phyloP scores from a whole-genome alignment of 2,113 vertebrate species.

The Anoplopoma fimbria region DNA sequence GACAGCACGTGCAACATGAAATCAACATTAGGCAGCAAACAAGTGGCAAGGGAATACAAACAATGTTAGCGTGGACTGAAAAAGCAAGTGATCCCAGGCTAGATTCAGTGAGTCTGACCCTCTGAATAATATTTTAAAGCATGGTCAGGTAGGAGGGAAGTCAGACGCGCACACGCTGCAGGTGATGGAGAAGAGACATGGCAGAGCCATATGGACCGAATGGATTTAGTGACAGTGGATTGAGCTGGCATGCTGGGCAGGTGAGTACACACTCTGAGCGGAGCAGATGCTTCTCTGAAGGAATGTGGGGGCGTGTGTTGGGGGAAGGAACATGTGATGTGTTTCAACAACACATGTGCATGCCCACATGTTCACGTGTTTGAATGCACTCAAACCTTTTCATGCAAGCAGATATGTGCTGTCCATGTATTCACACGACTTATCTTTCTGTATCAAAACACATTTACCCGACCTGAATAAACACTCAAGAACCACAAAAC shows the following conservation, averaged over 20 bases:
- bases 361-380: background rate
- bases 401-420: background rate
- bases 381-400: background rate
- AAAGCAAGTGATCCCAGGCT: conserved; percentile 19
- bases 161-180: background rate
- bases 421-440: background rate
- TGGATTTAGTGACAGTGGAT: conserved; percentile 51
- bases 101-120: conserved; percentile 19
- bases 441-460: conserved; percentile 4
- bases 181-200: background rate
- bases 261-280: conserved; percentile 41
- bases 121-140: conserved; percentile 41
- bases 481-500: background rate
- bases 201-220: conserved; percentile 60
- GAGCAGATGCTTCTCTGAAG: conserved; percentile 60
- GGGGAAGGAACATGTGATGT: background rate
- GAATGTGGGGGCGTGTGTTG: background rate
- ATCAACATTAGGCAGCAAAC: background rate
- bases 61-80: no score
- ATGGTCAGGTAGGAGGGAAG: conserved; percentile 10
- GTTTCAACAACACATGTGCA: background rate
- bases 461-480: background rate
- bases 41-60: no score
- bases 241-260: conserved; percentile 53
- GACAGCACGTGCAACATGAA: background rate